These are phyloP conservation scores for Zosterops japonicus DNA, from an alignment of 2,113 vertebrate genomes.

Conservation along the genomic window DNA sequence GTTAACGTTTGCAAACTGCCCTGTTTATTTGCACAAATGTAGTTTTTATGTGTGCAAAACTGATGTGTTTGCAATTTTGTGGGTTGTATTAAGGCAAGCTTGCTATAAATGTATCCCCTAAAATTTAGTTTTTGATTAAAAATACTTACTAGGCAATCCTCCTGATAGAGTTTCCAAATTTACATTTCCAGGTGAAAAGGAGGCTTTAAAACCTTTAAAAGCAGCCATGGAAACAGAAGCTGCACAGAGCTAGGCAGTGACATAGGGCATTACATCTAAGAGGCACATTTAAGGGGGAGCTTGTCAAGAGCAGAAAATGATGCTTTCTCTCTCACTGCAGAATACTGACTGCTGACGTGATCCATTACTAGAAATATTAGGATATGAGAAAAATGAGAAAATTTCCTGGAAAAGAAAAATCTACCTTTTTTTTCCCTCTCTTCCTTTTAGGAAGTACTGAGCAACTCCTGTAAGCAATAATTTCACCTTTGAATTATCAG, in stretches of 20 bases:
- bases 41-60: conserved; percentile 1
- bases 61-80: conserved; percentile 46
- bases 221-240: conserved; percentile 66
- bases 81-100: neutral
- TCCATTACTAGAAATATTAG: conserved; percentile 20
- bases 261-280: conserved; percentile 63
- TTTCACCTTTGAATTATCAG: neutral
- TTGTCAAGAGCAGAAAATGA: conserved; percentile 60
- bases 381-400: neutral
- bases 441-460: neutral
- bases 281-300: conserved; percentile 56
- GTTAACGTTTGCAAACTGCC: neutral
- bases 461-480: neutral
- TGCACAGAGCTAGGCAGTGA: conserved; percentile 49
- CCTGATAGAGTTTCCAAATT: conserved; percentile 43
- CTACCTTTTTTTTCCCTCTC: neutral
- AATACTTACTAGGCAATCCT: conserved; percentile 52
- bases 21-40: conserved; percentile 23
- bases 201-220: conserved; percentile 60
- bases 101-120: neutral
- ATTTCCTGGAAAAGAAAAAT: neutral
- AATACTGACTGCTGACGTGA: conserved; percentile 19
- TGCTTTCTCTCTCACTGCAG: neutral
- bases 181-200: conserved; percentile 66
- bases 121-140: conserved; percentile 63